Percentiles rank a stretch among this genome's conserved stretches.
phyloP scores from a whole-genome alignment of 1,140 invertebrate genomes.

The Adoxophyes honmai region DNA sequence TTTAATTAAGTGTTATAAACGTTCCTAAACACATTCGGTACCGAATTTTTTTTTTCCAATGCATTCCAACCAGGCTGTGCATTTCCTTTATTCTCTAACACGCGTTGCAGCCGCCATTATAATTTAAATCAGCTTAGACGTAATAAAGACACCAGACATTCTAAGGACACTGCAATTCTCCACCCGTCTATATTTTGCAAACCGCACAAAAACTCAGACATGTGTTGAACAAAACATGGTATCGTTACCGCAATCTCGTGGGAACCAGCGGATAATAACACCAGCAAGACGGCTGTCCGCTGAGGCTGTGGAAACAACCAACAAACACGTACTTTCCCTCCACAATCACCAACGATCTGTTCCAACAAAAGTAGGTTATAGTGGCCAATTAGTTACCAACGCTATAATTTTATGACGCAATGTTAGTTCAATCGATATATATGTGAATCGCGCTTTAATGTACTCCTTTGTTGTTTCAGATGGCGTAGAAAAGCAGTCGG shows the following conservation, averaged over 20 bases:
- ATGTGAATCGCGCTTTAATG: slow-evolving; percentile 4
- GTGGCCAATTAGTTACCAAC: slow-evolving; percentile 1
- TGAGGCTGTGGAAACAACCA: neutral
- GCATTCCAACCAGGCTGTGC: no score
- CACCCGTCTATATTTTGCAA: slow-evolving; percentile 1
- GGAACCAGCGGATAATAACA: neutral
- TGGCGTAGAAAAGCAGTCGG: slow-evolving; percentile 61
- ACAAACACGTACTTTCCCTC: slow-evolving; percentile 6
- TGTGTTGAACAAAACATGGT: neutral
- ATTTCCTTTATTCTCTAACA: neutral
- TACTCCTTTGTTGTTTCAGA: slow-evolving; percentile 58
- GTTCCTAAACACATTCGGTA: no score
- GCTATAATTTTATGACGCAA: neutral
- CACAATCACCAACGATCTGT: slow-evolving; percentile 2
- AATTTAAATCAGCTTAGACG: neutral
- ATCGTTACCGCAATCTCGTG: slow-evolving; percentile 7
- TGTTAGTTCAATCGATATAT: neutral
- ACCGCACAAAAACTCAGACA: neutral
- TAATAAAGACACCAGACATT: neutral
- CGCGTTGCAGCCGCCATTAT: neutral
- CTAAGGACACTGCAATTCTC: slow-evolving; percentile 1
- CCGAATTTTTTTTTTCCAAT: no score
- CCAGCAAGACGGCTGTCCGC: slow-evolving; percentile 7
- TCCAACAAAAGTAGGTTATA: slow-evolving; percentile 5
- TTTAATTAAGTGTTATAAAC: no score